These are phyloP conservation scores for Cyanoderma ruficeps DNA, from an alignment of 2,113 vertebrate genomes.

Conservation along the genomic window DNA sequence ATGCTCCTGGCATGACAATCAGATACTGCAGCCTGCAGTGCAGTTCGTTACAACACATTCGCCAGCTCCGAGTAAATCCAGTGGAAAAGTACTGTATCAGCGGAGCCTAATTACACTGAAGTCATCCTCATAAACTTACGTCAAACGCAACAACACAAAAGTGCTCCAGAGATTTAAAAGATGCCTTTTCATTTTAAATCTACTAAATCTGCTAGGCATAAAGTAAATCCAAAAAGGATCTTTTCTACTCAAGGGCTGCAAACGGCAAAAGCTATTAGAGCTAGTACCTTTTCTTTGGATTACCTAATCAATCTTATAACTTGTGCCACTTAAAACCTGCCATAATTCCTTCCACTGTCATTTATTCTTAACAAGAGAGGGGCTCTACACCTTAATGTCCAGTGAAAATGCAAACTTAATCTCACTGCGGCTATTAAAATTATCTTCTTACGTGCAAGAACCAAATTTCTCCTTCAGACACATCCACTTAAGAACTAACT, in stretches of 20 bases:
- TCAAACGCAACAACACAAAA: conserved; percentile 19
- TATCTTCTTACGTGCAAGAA: neutral
- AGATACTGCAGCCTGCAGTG: conserved; percentile 80
- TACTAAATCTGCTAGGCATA: neutral
- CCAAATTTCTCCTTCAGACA: neutral
- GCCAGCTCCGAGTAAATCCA: conserved; percentile 69
- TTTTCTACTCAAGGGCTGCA: neutral
- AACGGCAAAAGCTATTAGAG: neutral
- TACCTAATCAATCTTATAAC: neutral
- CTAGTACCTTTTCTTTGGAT: neutral
- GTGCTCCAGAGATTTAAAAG: neutral
- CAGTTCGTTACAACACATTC: conserved; percentile 75
- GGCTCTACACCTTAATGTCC: neutral
- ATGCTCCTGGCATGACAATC: conserved; percentile 82
- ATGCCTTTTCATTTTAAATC: neutral
- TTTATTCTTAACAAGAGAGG: neutral
- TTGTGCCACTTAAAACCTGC: neutral
- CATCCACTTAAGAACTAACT: neutral
- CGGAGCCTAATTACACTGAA: conserved; percentile 64
- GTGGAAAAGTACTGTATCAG: conserved; percentile 78
- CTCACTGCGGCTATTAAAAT: neutral
- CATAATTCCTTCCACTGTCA: neutral
- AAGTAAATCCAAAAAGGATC: conserved; percentile 39
- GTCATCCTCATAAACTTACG: conserved; percentile 42
- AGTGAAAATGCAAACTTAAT: neutral